These are phyloP conservation scores for Nymphicus hollandicus DNA, from an alignment of 2,113 vertebrate genomes.

Conservation along the genomic window DNA sequence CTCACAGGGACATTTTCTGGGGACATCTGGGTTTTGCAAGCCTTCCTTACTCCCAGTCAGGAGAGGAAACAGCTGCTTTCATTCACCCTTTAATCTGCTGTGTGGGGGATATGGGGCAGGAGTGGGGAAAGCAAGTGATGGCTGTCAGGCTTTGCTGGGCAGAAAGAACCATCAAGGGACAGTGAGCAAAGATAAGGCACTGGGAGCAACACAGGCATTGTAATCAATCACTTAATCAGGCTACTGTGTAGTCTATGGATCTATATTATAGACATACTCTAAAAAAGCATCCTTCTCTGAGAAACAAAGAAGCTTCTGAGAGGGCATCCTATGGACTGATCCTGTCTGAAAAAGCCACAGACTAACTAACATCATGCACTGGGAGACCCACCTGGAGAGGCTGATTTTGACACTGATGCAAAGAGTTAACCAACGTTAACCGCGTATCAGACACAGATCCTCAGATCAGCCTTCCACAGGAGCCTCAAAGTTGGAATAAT, in stretches of 20 bases:
- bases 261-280: background rate
- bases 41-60: fast-evolving
- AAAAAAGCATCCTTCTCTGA: background rate
- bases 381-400: background rate
- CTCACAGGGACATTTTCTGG: background rate
- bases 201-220: background rate
- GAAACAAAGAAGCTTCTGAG: background rate
- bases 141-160: background rate
- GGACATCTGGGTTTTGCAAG: background rate
- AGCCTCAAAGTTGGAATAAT: background rate
- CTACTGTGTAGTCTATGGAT: background rate
- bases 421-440: too few species aligned
- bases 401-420: background rate
- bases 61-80: background rate
- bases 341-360: background rate
- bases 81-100: background rate
- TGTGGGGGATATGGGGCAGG: background rate
- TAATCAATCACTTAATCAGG: too few species aligned
- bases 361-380: fast-evolving
- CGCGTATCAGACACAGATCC: too few species aligned
- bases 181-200: too few species aligned
- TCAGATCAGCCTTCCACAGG: background rate
- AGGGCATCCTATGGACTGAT: background rate
- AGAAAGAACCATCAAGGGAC: background rate
- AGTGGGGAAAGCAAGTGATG: fast-evolving